phyloP scores from a whole-genome alignment of 2,113 vertebrate species.

The Hydropotes inermis region DNA sequence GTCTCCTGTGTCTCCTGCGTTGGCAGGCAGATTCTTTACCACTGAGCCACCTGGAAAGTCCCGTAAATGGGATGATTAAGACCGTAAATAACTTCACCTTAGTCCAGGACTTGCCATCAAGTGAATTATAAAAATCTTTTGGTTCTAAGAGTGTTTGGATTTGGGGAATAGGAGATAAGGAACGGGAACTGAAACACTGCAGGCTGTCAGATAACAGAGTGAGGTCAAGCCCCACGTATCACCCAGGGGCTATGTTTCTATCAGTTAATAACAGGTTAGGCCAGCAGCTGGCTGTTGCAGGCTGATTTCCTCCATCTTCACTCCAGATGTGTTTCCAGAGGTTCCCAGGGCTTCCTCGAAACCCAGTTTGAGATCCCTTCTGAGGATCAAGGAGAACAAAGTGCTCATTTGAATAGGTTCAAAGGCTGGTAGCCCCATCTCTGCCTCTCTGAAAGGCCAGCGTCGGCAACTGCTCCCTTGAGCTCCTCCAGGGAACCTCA shows the following conservation, averaged over 20 bases:
- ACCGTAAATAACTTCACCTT: not conserved
- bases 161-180: not conserved
- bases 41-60: not conserved
- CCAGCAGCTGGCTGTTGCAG: constrained; percentile 74
- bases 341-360: not conserved
- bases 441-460: fast-evolving
- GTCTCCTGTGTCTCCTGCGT: not conserved
- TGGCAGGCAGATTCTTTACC: not conserved
- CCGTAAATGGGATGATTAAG: not conserved
- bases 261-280: constrained; percentile 77
- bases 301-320: constrained; percentile 73
- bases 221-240: not conserved
- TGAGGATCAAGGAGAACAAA: fast-evolving
- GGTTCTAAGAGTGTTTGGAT: not conserved
- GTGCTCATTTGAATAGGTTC: not conserved
- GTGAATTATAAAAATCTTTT: not conserved
- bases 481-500: not conserved
- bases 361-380: not conserved
- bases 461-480: not conserved
- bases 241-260: not conserved
- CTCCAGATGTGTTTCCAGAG: not conserved
- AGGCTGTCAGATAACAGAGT: not conserved
- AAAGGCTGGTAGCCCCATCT: not conserved
- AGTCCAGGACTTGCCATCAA: not conserved
- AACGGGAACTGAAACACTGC: not conserved